Evolutionary conservation across 2,888 invertebrate species (phyloP).

Genomic region (Netelia inedita): DNA sequence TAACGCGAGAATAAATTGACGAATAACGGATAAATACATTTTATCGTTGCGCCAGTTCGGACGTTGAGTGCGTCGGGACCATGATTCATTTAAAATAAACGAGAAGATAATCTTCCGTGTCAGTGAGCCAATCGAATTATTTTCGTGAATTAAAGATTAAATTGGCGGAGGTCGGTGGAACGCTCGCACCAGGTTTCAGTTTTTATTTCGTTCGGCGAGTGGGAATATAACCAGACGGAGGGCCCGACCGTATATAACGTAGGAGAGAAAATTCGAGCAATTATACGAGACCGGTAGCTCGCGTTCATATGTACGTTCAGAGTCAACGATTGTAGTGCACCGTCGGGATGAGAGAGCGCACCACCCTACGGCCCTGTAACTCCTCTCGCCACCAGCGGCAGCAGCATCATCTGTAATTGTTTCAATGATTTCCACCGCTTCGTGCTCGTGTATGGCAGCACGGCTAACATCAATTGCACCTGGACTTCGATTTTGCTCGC

Average conservation of each 20-base stretch:
- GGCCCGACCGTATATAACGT: not conserved
- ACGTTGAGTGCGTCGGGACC: no score
- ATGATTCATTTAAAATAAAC: not conserved
- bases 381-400: conserved; percentile 47
- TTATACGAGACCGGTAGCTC: conserved; percentile 78
- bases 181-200: not conserved
- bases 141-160: not conserved
- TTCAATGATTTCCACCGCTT: conserved; percentile 78
- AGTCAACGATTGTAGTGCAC: conserved; percentile 56
- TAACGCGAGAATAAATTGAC: no score
- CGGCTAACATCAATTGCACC: conserved; percentile 78
- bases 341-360: conserved; percentile 40
- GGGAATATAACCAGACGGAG: not conserved
- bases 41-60: no score
- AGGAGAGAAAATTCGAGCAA: conserved; percentile 66
- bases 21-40: no score
- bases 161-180: not conserved
- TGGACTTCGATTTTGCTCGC: conserved; percentile 80
- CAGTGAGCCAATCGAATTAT: not conserved
- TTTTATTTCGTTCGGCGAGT: not conserved
- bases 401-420: conserved; percentile 77
- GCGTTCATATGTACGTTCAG: conserved; percentile 60
- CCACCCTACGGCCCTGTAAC: conserved; percentile 46
- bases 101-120: not conserved
- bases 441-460: conserved; percentile 50